A percentile compares a stretch with the other conserved stretches of the same genome.
These are phyloP conservation scores for Oriolus oriolus DNA, from an alignment of 2,113 vertebrate genomes.

Conservation along the genomic window DNA sequence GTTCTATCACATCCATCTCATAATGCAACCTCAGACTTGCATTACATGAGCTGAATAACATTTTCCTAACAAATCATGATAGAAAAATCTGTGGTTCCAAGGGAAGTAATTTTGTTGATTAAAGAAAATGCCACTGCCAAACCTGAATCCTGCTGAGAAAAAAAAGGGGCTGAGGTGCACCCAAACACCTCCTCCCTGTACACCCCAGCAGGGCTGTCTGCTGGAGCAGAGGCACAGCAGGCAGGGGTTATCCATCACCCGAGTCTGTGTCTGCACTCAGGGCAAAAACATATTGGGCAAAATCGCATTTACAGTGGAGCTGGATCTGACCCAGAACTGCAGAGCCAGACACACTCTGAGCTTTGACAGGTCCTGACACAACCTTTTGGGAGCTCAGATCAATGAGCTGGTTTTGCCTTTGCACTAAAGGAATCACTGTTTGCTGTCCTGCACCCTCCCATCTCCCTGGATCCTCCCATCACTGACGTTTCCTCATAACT, in stretches of 20 bases:
- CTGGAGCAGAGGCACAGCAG: background rate
- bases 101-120: background rate
- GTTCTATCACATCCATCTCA: slow-evolving; percentile 54
- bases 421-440: background rate
- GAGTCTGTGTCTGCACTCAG: background rate
- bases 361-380: background rate
- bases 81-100: slow-evolving; percentile 23
- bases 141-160: background rate
- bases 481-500: background rate
- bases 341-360: background rate
- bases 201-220: background rate
- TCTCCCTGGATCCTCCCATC: background rate
- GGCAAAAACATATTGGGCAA: background rate
- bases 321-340: background rate
- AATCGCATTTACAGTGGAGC: background rate
- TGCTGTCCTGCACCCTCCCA: background rate
- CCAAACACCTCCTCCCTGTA: background rate
- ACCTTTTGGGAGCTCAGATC: background rate
- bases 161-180: background rate
- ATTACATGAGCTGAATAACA: slow-evolving; percentile 5
- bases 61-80: slow-evolving; percentile 30
- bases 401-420: background rate
- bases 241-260: background rate
- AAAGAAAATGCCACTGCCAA: background rate
- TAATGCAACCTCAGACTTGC: background rate